Conservation (phyloP, 2,797 vertebrate genomes). For the Girardinus metallicus region DNA sequence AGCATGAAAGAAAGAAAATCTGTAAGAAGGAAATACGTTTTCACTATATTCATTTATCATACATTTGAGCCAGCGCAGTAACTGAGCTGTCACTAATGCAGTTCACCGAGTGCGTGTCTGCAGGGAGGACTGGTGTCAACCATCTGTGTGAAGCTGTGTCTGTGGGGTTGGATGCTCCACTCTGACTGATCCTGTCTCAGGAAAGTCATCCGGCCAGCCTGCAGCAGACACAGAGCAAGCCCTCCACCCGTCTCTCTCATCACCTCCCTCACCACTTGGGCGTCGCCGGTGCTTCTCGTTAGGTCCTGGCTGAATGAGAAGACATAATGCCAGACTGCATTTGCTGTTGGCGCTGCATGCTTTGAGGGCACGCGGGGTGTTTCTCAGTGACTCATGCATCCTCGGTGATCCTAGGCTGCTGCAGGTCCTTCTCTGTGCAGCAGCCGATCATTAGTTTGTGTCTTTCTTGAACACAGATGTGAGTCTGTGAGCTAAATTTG, state of each 20-base stretch:
- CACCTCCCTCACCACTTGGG: constrained; percentile 12
- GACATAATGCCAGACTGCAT: constrained; percentile 36
- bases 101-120: constrained; percentile 49
- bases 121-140: constrained; percentile 56
- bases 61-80: background rate
- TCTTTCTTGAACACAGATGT: constrained; percentile 36
- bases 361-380: constrained; percentile 38
- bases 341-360: constrained; percentile 15
- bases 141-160: constrained; percentile 53
- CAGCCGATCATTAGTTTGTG: constrained; percentile 41
- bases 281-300: constrained; percentile 32
- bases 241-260: background rate
- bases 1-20: too few relatives aligned
- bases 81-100: constrained; percentile 3
- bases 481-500: constrained; percentile 23
- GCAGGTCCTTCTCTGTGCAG: constrained; percentile 28
- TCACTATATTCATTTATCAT: background rate
- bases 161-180: constrained; percentile 28
- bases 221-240: constrained; percentile 13
- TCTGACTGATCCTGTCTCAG: constrained; percentile 28
- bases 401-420: constrained; percentile 32
- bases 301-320: constrained; percentile 34
- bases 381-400: constrained; percentile 60
- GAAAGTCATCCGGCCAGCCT: constrained; percentile 24
- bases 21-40: background rate